phyloP scores from a whole-genome alignment of 2,113 vertebrate genomes.

The Ammodytes dubius region DNA sequence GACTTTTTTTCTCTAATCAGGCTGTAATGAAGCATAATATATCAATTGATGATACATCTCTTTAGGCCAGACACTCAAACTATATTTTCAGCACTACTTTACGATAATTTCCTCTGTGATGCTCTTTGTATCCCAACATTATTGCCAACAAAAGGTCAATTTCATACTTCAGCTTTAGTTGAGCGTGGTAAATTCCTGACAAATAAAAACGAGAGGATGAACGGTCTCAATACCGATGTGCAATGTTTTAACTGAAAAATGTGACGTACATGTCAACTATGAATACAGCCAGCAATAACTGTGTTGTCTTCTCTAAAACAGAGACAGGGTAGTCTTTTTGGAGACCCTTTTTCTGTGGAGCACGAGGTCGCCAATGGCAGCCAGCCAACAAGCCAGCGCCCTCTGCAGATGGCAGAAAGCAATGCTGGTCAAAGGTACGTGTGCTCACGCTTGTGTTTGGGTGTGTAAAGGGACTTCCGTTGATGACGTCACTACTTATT shows the following conservation, averaged over 20 bases:
- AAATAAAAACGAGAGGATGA: not conserved
- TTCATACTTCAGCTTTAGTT: not conserved
- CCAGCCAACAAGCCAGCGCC: conserved; percentile 28
- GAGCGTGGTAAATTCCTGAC: too few relatives aligned
- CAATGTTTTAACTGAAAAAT: not conserved
- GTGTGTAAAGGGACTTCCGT: not conserved
- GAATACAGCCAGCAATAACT: not conserved
- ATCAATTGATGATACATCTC: too few relatives aligned
- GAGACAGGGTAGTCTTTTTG: conserved; percentile 48
- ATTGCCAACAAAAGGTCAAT: not conserved
- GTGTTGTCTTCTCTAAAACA: conserved; percentile 1
- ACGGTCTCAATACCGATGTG: not conserved
- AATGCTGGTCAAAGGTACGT: conserved; percentile 33
- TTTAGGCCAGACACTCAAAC: not conserved
- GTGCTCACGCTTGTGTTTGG: not conserved
- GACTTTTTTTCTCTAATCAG: not conserved
- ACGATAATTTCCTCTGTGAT: not conserved
- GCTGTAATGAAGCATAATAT: not conserved
- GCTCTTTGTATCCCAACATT: not conserved
- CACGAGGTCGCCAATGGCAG: not conserved
- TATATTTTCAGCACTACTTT: not conserved
- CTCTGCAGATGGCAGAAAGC: conserved; percentile 46
- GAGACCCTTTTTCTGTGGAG: conserved; percentile 48
- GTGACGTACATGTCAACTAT: not conserved
- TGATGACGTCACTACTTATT: too few relatives aligned